Evolutionary conservation across 1,140 invertebrate genomes (phyloP).

Genomic region (Radopholus similis): DNA sequence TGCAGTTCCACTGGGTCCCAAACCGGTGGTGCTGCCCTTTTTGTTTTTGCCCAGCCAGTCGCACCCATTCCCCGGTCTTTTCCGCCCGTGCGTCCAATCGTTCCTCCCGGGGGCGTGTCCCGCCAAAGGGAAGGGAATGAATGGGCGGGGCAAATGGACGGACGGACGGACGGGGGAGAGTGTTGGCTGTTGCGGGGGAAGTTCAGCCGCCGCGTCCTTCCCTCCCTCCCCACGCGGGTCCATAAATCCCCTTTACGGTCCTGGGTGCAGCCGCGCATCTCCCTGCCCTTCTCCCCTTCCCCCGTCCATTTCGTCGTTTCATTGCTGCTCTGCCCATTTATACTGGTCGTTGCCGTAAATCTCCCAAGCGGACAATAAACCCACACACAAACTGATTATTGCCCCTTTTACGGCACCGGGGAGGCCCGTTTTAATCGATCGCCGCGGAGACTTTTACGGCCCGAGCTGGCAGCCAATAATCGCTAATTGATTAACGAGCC

Average conservation of each 20-base stretch:
- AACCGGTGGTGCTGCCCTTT: too few relatives aligned
- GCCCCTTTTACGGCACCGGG: neutral
- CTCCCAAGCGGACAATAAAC: neutral
- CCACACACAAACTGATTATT: neutral
- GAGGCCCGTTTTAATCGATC: too few relatives aligned
- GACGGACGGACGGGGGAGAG: neutral
- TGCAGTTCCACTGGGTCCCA: too few relatives aligned
- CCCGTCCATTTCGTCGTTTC: neutral
- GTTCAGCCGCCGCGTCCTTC: neutral
- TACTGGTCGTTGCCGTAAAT: neutral
- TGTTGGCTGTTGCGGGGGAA: too few relatives aligned
- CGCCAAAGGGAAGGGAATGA: too few relatives aligned
- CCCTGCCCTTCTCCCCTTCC: neutral
- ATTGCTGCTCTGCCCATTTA: neutral
- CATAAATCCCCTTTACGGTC: slow-evolving; percentile 2
- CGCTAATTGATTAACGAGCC: too few relatives aligned
- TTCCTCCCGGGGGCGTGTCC: neutral
- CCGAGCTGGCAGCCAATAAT: too few relatives aligned
- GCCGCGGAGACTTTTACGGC: too few relatives aligned
- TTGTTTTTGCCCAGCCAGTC: neutral
- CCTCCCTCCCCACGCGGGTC: neutral
- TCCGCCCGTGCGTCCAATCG: neutral
- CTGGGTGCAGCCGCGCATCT: neutral
- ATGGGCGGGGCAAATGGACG: neutral
- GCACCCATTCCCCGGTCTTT: neutral